Conservation (phyloP, 2,888 invertebrate genomes). For the Patella pellucida region DNA sequence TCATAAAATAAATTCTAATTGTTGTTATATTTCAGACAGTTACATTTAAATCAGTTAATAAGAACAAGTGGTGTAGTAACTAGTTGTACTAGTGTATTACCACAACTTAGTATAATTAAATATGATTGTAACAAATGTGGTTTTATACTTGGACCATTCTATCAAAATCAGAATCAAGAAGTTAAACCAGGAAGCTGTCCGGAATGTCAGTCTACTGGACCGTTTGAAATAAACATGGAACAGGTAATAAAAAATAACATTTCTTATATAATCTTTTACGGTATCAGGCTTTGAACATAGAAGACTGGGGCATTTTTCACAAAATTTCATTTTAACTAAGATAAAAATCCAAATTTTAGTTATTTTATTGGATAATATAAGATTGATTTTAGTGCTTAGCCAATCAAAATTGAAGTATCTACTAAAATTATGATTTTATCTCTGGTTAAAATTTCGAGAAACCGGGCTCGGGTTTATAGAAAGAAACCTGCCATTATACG, state of each 20-base stretch:
- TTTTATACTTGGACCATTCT: conserved; percentile 94
- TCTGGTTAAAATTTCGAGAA: too few relatives aligned
- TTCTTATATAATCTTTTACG: not conserved
- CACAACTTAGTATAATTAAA: conserved; percentile 94
- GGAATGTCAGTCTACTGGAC: conserved; percentile 96
- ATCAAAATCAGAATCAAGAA: conserved; percentile 92
- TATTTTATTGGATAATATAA: too few relatives aligned
- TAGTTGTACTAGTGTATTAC: conserved; percentile 88
- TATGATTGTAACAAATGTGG: conserved; percentile 98
- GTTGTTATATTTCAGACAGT: conserved; percentile 68
- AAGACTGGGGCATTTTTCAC: too few relatives aligned
- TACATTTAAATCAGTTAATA: conserved; percentile 90
- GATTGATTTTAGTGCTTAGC: too few relatives aligned
- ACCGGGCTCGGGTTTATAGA: too few relatives aligned
- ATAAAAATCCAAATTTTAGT: too few relatives aligned
- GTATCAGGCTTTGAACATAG: not conserved
- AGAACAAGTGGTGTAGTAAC: conserved; percentile 95
- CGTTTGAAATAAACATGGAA: conserved; percentile 98
- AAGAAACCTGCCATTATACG: too few relatives aligned
- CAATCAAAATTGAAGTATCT: too few relatives aligned
- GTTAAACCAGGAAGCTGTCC: conserved; percentile 97
- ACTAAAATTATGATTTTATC: too few relatives aligned
- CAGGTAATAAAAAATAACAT: conserved; percentile 68
- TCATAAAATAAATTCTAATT: too few relatives aligned
- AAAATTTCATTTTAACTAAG: too few relatives aligned